Base-by-base conservation (phyloP, 2,113 vertebrate species). In the Cebus imitator region DNA sequence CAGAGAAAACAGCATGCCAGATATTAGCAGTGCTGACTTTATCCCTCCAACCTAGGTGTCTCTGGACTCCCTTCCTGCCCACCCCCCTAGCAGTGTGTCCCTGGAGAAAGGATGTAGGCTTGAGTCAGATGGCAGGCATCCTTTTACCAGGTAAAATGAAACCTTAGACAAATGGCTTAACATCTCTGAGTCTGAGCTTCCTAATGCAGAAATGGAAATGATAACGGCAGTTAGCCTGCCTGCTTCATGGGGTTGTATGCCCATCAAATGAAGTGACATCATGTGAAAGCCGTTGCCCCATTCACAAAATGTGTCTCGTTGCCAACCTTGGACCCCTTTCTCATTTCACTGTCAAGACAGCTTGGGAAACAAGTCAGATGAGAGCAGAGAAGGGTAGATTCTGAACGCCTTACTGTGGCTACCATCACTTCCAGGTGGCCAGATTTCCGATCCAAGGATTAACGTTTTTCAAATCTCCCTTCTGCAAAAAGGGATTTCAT, bases 401-500 rank as follows among this genome's bases (percentile, higher is more conserved):
- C 64, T 75, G 68, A 50, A 37, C 20, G 12, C 66, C 9, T 30
- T 32, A 17, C 45, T 25, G 32, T 87, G 68, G 35, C 25, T 14
- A 3, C 91, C 57, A 50, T 90, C 75, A 32, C 70, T 84, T 75
- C 68, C 32, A 16, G 50, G 40, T 37, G 64, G 50, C 48, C 50
- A 55, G 85, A 7, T 82, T 66, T 83, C 85, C 80, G 75, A 91
- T 73, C 81, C 80, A 55, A 95, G 92, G 95, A 96, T 93, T 95
- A 94, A 83, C 1, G 25, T 18, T 90, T 91, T 97, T 83, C 85
- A 96, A 92, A 94, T 61, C 45, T 75, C 78, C 83, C 90, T 96
- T 73, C 70, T 87, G 93, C 64, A 64, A 90, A 96, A 82, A 82
- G 55, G 30, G 73, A 84, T 80, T 83, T 58, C 6, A 32, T 35